phyloP scores from a whole-genome alignment of 2,888 invertebrate genomes.

The Rhamphomyia laevipes region DNA sequence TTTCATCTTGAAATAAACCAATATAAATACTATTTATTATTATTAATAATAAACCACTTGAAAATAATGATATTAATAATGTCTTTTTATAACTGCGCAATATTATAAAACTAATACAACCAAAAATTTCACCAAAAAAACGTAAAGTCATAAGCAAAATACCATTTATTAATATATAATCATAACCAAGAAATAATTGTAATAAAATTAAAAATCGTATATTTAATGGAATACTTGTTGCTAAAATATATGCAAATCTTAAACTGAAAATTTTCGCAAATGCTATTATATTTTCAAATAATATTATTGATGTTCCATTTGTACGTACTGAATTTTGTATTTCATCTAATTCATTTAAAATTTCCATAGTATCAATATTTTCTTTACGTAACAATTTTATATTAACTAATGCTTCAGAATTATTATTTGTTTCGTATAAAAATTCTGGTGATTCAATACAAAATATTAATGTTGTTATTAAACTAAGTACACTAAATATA shows the following conservation, averaged over 20 bases:
- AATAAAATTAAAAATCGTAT: too few species aligned
- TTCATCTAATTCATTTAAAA: background rate
- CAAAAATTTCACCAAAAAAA: background rate
- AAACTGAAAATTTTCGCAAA: background rate
- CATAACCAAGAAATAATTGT: too few species aligned
- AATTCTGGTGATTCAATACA: conserved; percentile 27
- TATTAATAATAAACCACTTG: background rate
- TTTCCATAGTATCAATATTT: background rate
- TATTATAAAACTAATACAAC: background rate
- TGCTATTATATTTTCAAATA: background rate
- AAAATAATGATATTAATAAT: background rate
- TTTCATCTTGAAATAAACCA: background rate
- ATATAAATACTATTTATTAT: background rate
- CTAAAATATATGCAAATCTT: background rate
- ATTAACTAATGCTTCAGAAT: conserved; percentile 22
- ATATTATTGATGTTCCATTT: background rate
- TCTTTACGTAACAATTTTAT: conserved; percentile 19
- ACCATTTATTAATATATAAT: background rate
- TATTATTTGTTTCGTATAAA: conserved; percentile 21
- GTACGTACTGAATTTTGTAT: background rate
- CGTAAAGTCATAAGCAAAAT: background rate
- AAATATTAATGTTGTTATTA: conserved; percentile 15
- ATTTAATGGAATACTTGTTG: background rate
- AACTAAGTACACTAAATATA: conserved; percentile 18
- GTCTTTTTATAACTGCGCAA: background rate